Conservation (phyloP, 2,888 invertebrate genomes). For the Luperina nickerlii region DNA sequence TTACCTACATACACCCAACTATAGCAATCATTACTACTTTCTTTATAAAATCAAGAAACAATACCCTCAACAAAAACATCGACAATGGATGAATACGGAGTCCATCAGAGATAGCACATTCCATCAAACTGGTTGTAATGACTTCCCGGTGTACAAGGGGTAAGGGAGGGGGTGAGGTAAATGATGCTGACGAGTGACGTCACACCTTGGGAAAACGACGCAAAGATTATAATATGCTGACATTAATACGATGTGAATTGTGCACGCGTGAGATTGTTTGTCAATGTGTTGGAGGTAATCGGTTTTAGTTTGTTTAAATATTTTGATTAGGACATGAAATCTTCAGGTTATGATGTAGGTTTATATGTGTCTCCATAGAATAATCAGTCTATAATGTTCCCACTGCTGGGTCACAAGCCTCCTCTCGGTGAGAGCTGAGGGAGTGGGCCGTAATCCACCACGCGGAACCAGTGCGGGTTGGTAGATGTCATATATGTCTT, state of each 20-base stretch:
- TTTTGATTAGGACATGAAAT: neutral
- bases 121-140: conserved; percentile 67
- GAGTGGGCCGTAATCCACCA: too few species aligned
- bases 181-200: conserved; percentile 38
- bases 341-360: neutral
- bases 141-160: conserved; percentile 62
- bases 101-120: conserved; percentile 59
- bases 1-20: neutral
- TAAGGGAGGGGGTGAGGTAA: conserved; percentile 19
- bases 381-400: neutral
- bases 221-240: conserved; percentile 37
- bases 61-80: conserved; percentile 55
- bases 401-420: neutral
- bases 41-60: conserved; percentile 49
- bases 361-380: neutral
- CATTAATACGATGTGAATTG: conserved; percentile 55
- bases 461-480: too few species aligned
- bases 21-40: conserved; percentile 30
- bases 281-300: conserved; percentile 33
- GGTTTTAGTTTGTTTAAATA: conserved; percentile 10
- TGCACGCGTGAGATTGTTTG: conserved; percentile 49
- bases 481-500: too few species aligned
- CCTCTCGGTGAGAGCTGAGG: too few species aligned
- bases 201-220: conserved; percentile 44
- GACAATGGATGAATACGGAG: conserved; percentile 48